Evolutionary conservation across 2,888 invertebrate genomes (phyloP), one percentile per base, ranked within the genome.

Genomic region (Scotopteryx bipunctaria): DNA sequence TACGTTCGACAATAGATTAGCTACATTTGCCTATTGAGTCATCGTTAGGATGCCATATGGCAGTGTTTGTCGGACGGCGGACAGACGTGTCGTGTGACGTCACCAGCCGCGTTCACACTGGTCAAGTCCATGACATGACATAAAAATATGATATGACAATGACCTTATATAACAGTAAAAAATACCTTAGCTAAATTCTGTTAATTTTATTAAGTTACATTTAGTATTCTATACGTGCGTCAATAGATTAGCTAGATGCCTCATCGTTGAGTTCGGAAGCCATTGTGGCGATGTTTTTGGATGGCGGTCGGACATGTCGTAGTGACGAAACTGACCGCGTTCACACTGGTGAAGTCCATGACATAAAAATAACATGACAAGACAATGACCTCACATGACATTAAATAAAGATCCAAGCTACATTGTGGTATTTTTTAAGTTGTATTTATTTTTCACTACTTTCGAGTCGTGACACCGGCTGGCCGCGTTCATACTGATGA

Each of bases 211-310:
- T n/a, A n/a, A n/a, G n/a, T n/a, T n/a, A n/a, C n/a, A n/a, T n/a
- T n/a, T n/a, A n/a, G n/a, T n/a, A n/a, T 63, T 64, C 69, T 71
- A 55, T 54, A 66, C 47, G 64, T 65, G 71, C 49, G 31, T 67
- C 66, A 71, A 69, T 64, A 58, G 65, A 65, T 67, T 67, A 74
- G 27, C 63, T 67, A 69, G 67, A 67, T n/a, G n/a, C n/a, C n/a
- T 78, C 80, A 80, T 71, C 71, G 71, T 61, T 9, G 25, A n/a
- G n/a, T n/a, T n/a, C n/a, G 72, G 61, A 67, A 69, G 71, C 84
- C 86, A 85, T n/a, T 85, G 85, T 84, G 86, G 83, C 70, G 69
- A 73, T 71, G 75, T 73, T 77, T 73, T 73, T 66, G 69, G 71
- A 74, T 74, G 73, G 69, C 71, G 77, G 75, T 76, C 71, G 77